These are phyloP conservation scores for Catocala sponsa DNA, from an alignment of 2,888 invertebrate species.

Conservation along the genomic window DNA sequence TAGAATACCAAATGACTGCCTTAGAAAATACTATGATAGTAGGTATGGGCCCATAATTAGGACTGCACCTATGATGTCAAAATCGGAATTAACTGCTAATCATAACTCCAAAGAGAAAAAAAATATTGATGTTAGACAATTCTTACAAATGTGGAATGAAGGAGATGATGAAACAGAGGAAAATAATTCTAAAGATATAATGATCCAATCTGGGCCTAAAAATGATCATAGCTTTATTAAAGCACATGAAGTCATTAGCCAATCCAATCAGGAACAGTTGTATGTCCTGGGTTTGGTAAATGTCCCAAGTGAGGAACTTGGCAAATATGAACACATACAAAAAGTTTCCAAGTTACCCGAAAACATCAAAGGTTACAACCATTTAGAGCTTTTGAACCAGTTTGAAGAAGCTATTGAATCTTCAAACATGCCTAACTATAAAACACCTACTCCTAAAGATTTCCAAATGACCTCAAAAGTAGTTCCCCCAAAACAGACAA, in stretches of 20 bases:
- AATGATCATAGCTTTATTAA: conserved; percentile 54
- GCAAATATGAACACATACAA: conserved; percentile 85
- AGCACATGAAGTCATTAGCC: conserved; percentile 55
- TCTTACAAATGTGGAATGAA: conserved; percentile 86
- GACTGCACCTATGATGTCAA: conserved; percentile 56
- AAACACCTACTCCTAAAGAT: conserved; percentile 56
- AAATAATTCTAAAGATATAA: conserved; percentile 62
- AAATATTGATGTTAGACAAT: conserved; percentile 80
- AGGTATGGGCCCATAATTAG: conserved; percentile 64
- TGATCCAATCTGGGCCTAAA: conserved; percentile 52
- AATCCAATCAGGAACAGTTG: conserved; percentile 73
- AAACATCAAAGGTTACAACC: conserved; percentile 85
- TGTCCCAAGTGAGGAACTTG: conserved; percentile 82
- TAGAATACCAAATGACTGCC: conserved; percentile 68
- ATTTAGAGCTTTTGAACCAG: conserved; percentile 79
- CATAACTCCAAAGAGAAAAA: conserved; percentile 68
- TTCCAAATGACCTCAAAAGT: conserved; percentile 55
- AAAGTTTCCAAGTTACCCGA: conserved; percentile 85
- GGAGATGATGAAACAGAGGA: conserved; percentile 79
- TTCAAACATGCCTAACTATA: conserved; percentile 66
- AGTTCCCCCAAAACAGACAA: conserved; percentile 47
- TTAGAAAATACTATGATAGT: conserved; percentile 70
- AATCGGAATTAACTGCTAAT: conserved; percentile 54
- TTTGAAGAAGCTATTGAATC: conserved; percentile 84
- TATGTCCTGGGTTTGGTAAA: conserved; percentile 83